These are phyloP conservation scores for Caenorhabditis sp. DNA, from an alignment of 2,888 invertebrate species.

Conservation along the genomic window DNA sequence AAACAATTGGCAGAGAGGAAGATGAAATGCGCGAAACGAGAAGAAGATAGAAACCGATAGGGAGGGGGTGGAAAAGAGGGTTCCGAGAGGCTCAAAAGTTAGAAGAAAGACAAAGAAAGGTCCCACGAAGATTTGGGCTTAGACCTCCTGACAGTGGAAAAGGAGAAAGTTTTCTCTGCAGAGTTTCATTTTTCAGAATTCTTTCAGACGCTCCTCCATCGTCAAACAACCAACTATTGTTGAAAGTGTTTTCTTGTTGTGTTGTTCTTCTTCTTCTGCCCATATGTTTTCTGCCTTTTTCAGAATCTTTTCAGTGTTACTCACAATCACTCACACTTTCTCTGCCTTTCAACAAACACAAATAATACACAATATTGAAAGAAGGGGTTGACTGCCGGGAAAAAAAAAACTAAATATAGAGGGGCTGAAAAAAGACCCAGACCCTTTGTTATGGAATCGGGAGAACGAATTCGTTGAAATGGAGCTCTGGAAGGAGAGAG, in stretches of 20 bases:
- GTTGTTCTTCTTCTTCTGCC: slow-evolving; percentile 35
- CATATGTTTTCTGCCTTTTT: slow-evolving; percentile 23
- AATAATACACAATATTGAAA: slow-evolving; percentile 32
- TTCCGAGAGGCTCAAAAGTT: slow-evolving; percentile 3
- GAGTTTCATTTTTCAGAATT: slow-evolving; percentile 21
- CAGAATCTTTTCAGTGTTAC: slow-evolving; percentile 39
- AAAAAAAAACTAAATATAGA: slow-evolving; percentile 14
- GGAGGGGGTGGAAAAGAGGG: background rate
- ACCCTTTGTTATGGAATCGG: slow-evolving; percentile 34
- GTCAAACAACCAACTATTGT: slow-evolving; percentile 52
- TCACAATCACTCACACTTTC: slow-evolving; percentile 40
- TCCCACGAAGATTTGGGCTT: slow-evolving; percentile 50
- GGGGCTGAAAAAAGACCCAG: slow-evolving; percentile 14
- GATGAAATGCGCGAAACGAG: slow-evolving; percentile 42
- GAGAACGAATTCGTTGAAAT: slow-evolving; percentile 50
- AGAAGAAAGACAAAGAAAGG: background rate
- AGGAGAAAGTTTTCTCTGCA: background rate
- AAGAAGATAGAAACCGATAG: slow-evolving; percentile 47
- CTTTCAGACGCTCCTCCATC: slow-evolving; percentile 37
- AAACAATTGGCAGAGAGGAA: slow-evolving; percentile 44
- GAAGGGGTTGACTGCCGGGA: slow-evolving; percentile 16
- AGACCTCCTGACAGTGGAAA: background rate
- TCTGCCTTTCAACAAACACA: slow-evolving; percentile 41
- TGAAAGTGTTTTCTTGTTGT: slow-evolving; percentile 42
- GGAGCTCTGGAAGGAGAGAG: too few species aligned